Evolutionary conservation across 2,888 invertebrate genomes (phyloP).

Genomic region (Tiliacea aurago): DNA sequence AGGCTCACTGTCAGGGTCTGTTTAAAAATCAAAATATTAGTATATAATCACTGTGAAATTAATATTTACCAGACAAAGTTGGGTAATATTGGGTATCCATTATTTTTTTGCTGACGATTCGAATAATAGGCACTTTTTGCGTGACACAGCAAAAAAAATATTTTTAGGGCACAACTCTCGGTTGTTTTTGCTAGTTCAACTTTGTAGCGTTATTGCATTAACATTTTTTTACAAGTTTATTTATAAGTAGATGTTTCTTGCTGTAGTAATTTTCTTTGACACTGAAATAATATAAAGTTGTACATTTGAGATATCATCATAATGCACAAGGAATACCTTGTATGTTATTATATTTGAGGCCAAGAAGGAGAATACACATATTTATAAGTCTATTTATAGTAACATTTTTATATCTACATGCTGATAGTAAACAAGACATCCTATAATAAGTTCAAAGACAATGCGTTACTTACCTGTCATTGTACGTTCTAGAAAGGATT

Average conservation of each 20-base stretch:
- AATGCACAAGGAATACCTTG: constrained; percentile 38
- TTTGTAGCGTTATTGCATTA: constrained; percentile 27
- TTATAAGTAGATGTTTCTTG: constrained; percentile 31
- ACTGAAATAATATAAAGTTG: constrained; percentile 53
- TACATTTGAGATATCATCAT: constrained; percentile 38
- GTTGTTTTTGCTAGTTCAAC: constrained; percentile 41
- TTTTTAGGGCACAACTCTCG: constrained; percentile 49
- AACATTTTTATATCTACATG: constrained; percentile 51
- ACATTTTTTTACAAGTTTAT: constrained; percentile 21
- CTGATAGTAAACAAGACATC: constrained; percentile 51
- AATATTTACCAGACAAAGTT: constrained; percentile 34
- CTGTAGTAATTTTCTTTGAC: constrained; percentile 47
- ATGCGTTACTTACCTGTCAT: constrained; percentile 59
- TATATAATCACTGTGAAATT: constrained; percentile 56
- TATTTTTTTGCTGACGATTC: constrained; percentile 38
- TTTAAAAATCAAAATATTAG: constrained; percentile 42
- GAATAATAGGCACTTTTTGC: constrained; percentile 42
- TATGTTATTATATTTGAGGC: constrained; percentile 23
- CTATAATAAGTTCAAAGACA: constrained; percentile 49
- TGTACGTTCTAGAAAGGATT: constrained; percentile 39
- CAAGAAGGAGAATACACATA: constrained; percentile 48
- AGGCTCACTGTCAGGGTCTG: constrained; percentile 11
- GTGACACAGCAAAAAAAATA: constrained; percentile 31
- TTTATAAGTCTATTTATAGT: constrained; percentile 28
- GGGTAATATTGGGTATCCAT: constrained; percentile 28